Evolutionary conservation across 2,888 invertebrate genomes (phyloP).

Genomic region (Monochamus alternatus): DNA sequence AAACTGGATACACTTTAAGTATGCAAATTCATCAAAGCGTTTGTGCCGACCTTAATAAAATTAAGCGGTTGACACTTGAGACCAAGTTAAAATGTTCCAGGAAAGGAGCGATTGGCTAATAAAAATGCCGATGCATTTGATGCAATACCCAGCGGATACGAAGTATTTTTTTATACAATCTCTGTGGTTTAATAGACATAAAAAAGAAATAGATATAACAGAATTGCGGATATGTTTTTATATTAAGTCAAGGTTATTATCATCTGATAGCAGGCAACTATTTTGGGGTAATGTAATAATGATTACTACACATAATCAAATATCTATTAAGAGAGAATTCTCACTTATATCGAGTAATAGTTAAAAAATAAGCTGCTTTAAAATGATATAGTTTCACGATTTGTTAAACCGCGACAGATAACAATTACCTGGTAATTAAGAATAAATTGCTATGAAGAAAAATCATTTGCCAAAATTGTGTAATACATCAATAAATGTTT

Average conservation of each 20-base stretch:
- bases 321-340: no score
- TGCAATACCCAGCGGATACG: neutral
- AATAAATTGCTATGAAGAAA: no score
- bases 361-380: neutral
- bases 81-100: neutral
- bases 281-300: neutral
- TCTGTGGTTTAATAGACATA: neutral
- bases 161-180: neutral
- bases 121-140: neutral
- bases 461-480: no score
- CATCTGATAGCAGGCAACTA: neutral
- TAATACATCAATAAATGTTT: no score
- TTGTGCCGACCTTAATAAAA: neutral
- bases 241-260: slow-evolving; percentile 12
- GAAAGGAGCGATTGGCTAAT: neutral
- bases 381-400: no score
- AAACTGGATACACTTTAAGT: no score
- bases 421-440: no score
- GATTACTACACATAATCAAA: no score
- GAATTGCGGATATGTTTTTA: slow-evolving; percentile 9
- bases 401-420: no score
- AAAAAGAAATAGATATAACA: neutral
- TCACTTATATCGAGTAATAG: no score
- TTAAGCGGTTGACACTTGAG: neutral
- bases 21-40: neutral